A percentile compares a stretch with the other conserved stretches of the same genome.
These are phyloP conservation scores for Andricus grossulariae DNA, from an alignment of 1,140 invertebrate genomes.

Conservation along the genomic window DNA sequence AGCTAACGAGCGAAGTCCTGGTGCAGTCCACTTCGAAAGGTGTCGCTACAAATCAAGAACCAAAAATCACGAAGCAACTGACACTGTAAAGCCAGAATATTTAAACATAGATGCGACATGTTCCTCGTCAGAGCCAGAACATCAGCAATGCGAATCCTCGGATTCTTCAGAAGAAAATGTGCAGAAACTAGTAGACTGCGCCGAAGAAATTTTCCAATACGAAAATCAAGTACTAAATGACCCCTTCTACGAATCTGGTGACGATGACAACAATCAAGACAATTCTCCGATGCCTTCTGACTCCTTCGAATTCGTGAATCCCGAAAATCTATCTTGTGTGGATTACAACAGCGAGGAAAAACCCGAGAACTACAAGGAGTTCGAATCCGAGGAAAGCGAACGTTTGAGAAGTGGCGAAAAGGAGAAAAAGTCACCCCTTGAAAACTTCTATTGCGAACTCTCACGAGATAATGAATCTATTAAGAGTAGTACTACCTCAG, in stretches of 20 bases:
- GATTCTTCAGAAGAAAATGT: slow-evolving; percentile 58
- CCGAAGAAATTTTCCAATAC: slow-evolving; percentile 65
- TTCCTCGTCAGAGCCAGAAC: slow-evolving; percentile 59
- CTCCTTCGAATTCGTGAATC: slow-evolving; percentile 65
- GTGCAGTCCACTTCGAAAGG: neutral
- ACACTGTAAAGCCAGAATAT: slow-evolving; percentile 48
- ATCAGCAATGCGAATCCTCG: slow-evolving; percentile 54
- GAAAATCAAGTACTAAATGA: slow-evolving; percentile 68
- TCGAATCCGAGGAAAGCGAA: slow-evolving; percentile 1
- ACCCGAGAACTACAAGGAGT: slow-evolving; percentile 47
- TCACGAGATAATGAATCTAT: slow-evolving; percentile 37
- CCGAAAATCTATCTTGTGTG: slow-evolving; percentile 39
- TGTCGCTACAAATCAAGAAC: slow-evolving; percentile 15
- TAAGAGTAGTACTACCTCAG: slow-evolving; percentile 47
- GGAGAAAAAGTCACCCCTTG: slow-evolving; percentile 27
- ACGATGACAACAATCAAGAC: slow-evolving; percentile 60
- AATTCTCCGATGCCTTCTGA: slow-evolving; percentile 58
- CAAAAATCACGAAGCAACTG: neutral
- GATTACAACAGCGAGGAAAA: slow-evolving; percentile 43
- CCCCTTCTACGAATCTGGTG: slow-evolving; percentile 70
- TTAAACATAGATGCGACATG: slow-evolving; percentile 54
- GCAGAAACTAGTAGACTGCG: slow-evolving; percentile 47
- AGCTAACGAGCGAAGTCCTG: neutral
- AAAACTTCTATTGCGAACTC: slow-evolving; percentile 38
- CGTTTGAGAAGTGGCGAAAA: neutral